phyloP scores from a whole-genome alignment of 1,140 invertebrate species.

The Anoplophora glabripennis region DNA sequence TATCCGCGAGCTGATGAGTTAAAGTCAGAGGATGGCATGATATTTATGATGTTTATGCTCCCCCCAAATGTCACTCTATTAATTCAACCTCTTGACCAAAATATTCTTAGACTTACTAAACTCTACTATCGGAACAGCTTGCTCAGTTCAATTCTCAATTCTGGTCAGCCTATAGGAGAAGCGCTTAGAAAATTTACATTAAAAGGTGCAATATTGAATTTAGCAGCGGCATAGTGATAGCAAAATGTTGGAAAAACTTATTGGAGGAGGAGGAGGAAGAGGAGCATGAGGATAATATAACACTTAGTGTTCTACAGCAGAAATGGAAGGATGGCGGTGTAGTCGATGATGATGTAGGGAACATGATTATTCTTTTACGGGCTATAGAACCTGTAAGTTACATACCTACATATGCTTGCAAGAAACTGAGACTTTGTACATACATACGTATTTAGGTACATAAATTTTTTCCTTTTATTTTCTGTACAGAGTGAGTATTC shows the following conservation, averaged over 20 bases:
- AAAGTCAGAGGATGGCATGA: conserved; percentile 44
- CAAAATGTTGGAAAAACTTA: conserved; percentile 16
- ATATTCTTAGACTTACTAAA: conserved; percentile 35
- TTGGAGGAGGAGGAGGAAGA: not conserved
- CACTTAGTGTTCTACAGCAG: conserved; percentile 9
- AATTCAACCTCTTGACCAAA: conserved; percentile 47
- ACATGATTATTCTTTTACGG: conserved; percentile 3
- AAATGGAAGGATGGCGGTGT: not conserved
- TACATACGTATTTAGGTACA: not conserved
- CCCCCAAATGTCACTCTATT: conserved; percentile 47
- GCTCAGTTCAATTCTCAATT: conserved; percentile 19
- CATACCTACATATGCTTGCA: no score
- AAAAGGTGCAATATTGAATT: conserved; percentile 28
- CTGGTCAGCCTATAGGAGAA: conserved; percentile 7
- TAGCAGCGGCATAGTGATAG: conserved; percentile 29
- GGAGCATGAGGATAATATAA: conserved; percentile 19
- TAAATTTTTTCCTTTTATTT: not conserved
- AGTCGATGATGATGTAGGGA: not conserved
- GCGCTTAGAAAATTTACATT: conserved; percentile 30
- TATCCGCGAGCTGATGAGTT: conserved; percentile 46
- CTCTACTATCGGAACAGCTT: conserved; percentile 30
- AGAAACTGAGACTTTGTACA: no score
- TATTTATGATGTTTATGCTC: conserved; percentile 47
- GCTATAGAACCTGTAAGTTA: conserved; percentile 10
- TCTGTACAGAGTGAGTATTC: not conserved